Evolutionary conservation across 2,797 vertebrate species (phyloP), one percentile per base, ranked within the genome.

Genomic region (Toxotes lorentzi): DNA sequence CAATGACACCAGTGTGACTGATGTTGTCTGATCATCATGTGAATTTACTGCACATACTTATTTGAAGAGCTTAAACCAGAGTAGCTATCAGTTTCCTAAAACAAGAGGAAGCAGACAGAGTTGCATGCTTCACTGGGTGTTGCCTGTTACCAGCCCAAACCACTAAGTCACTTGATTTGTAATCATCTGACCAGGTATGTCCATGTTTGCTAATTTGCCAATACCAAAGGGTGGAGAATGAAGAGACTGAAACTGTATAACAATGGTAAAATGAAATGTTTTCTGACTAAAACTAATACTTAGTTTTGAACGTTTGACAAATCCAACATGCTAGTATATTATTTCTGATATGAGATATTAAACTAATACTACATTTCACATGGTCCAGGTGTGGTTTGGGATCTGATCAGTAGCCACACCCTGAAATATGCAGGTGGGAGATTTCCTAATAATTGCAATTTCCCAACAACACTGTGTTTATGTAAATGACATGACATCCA

Each of bases 101-200:
- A 70, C 23, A 66, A 41, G n/a, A 67, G 12, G 16, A 57, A 10
- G 4, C 7, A 67, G 43, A 6, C 47, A 43, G 24, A 32, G 41
- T 40, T 47, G 10, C 30, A 38, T 5, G 14, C 27, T 38, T 41
- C 2, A 11, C 3, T 75, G 40, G 73, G 76, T 80, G 77, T 84
- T 81, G 34, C 9, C 34, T 59, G 38, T 43, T 35, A 45, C 32
- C 40, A 66, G 21, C 32, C 27, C 43, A 38, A 83, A 24, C 71
- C 81, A 59, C 58, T 80, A 50, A 78, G 19, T 61, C n/a, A n/a
- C 70, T 27, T 41, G 53, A 79, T 80, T 75, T 83, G 74, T 73
- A 56, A 77, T 65, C 54, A 27, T 67, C 70, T 66, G 7, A 65
- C 67, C 13, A 76, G 7, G 21, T 75, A 61, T 72, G 67, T 7